Percentiles rank a stretch among this genome's conserved stretches.
Conservation (phyloP, 1,140 invertebrate species). For the Plodia interpunctella region DNA sequence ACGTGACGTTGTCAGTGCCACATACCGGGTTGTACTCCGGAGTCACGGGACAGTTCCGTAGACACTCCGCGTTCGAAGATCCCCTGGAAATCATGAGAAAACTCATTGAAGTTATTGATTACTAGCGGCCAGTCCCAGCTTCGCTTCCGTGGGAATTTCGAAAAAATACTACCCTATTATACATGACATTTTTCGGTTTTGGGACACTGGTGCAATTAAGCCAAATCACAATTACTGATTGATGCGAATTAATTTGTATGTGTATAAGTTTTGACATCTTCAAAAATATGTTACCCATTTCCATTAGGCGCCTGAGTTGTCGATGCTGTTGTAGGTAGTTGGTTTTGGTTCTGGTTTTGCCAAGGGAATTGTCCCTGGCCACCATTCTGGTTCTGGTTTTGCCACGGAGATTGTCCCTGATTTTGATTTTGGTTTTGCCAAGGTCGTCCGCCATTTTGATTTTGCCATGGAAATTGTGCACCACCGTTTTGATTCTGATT, state of each 20-base stretch:
- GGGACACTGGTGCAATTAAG: too few relatives aligned
- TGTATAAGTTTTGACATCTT: too few relatives aligned
- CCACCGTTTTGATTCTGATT: slow-evolving; percentile 19
- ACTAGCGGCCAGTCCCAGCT: too few relatives aligned
- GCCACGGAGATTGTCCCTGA: slow-evolving; percentile 20
- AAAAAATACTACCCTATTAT: too few relatives aligned
- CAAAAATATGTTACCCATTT: slow-evolving; percentile 1
- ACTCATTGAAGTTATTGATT: too few relatives aligned
- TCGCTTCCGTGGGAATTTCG: too few relatives aligned
- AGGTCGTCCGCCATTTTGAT: slow-evolving; percentile 11
- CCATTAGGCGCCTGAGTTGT: slow-evolving; percentile 9
- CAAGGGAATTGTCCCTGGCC: slow-evolving; percentile 19
- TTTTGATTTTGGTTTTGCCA: slow-evolving; percentile 7
- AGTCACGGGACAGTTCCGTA: slow-evolving; percentile 75
- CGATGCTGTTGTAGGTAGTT: not conserved
- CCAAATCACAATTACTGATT: slow-evolving; percentile 10
- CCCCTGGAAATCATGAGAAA: not conserved
- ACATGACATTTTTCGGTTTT: too few relatives aligned
- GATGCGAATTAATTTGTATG: too few relatives aligned
- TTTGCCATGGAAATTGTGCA: slow-evolving; percentile 22
- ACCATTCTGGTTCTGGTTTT: slow-evolving; percentile 23
- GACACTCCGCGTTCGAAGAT: slow-evolving; percentile 42
- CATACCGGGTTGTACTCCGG: slow-evolving; percentile 85
- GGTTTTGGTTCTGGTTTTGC: slow-evolving; percentile 20
- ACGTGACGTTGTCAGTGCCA: slow-evolving; percentile 80